A percentile compares a stretch with the other conserved stretches of the same genome.
phyloP scores from a whole-genome alignment of 2,888 invertebrate genomes.

The Drosophila anomelani region DNA sequence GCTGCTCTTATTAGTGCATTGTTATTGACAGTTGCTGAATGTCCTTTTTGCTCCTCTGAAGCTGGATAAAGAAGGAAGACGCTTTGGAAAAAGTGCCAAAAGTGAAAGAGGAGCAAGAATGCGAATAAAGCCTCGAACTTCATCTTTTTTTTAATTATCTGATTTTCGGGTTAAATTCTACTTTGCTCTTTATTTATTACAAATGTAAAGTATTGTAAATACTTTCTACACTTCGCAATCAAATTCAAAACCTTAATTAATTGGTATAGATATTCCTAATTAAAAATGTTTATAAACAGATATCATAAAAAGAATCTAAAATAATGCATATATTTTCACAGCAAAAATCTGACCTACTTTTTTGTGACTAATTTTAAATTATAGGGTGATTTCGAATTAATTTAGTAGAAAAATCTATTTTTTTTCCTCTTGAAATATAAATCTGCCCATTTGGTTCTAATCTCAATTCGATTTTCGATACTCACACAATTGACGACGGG shows the following conservation, averaged over 20 bases:
- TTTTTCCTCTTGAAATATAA: neutral
- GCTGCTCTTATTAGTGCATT: neutral
- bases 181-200: neutral
- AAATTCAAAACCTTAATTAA: neutral
- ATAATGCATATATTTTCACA: neutral
- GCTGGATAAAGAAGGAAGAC: neutral
- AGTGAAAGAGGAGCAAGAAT: neutral
- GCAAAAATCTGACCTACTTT: neutral
- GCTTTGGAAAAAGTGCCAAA: too few relatives aligned
- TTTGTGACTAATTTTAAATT: neutral
- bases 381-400: neutral
- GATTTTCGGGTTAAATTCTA: neutral
- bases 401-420: neutral
- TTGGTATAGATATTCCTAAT: neutral
- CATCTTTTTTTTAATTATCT: neutral
- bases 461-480: conserved; percentile 48
- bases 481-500: conserved; percentile 94
- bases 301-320: neutral
- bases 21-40: neutral
- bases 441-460: neutral
- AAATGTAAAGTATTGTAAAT: too few relatives aligned
- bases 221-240: too few relatives aligned
- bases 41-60: neutral
- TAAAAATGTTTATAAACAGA: neutral
- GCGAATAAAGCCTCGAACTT: neutral